These are phyloP conservation scores for Ariolimax columbianus DNA, from an alignment of 2,888 invertebrate genomes.

Conservation along the genomic window DNA sequence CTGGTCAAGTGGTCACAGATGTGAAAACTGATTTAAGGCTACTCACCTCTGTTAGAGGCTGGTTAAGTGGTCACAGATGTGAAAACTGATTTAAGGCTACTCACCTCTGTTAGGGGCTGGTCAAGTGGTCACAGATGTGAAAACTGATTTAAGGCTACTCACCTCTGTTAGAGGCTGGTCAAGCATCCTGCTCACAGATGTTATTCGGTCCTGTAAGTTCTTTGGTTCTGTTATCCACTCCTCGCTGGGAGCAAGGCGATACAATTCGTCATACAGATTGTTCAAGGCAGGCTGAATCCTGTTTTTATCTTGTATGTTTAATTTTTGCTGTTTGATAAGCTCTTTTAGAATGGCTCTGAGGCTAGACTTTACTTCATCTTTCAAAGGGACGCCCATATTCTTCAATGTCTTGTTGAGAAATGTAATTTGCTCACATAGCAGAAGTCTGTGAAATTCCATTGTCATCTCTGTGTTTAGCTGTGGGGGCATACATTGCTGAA, in stretches of 20 bases:
- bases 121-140: neutral
- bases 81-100: too few relatives aligned
- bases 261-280: constrained; percentile 1
- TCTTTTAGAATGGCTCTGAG: constrained; percentile 17
- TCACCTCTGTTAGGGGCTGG: neutral
- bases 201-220: neutral
- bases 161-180: constrained; percentile 36
- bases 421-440: constrained; percentile 41
- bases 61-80: too few relatives aligned
- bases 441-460: constrained; percentile 40
- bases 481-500: constrained; percentile 26
- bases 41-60: too few relatives aligned
- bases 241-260: neutral
- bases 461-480: constrained; percentile 33
- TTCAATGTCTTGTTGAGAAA: constrained; percentile 6
- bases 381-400: neutral
- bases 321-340: constrained; percentile 3
- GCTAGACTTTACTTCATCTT: constrained; percentile 11
- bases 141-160: neutral
- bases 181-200: neutral
- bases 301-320: constrained; percentile 1
- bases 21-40: too few relatives aligned
- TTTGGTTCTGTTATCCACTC: constrained; percentile 2
- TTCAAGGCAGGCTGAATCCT: neutral
- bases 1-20: too few relatives aligned